Evolutionary conservation across 2,113 vertebrate genomes (phyloP), one percentile per base, ranked within the genome.

Genomic region (Hippopotamus amphibius): DNA sequence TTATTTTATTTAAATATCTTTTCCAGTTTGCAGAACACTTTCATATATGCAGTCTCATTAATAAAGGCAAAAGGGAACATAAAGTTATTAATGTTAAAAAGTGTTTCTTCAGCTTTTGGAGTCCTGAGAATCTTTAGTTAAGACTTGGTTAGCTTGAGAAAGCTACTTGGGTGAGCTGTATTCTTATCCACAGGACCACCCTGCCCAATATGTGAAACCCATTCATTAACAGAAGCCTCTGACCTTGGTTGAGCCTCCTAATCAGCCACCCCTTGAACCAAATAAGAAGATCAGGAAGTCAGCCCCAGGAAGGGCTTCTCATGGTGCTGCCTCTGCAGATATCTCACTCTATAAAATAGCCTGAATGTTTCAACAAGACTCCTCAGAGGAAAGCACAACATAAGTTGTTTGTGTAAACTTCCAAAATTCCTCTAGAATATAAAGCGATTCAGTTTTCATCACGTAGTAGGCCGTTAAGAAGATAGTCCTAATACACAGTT

Each of bases 1-100:
- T 66, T 81, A 96, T 79, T 79, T 83, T 37, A 72, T 85, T 80
- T 69, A 90, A 93, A 55, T 88, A 61, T 69, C 5, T 77, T 85
- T 72, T 61, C 26, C 59, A 69, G 12, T 55, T 69, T 76, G 11
- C 22, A 69, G 86, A 76, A 53, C 43, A 77, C 43, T 96, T 86
- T n/a, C 50, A 86, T 41, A 59, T 65, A 82, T 30, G 50, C 24
- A 65, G 24, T 76, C 19, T 69, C 61, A 65, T 71, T 87, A 65
- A 83, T 59, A 66, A 90, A 53, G 19, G 30, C 28, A 55, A 93
- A 93, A 41, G 22, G 16, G 15, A 93, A 81, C 22, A 33, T 69
- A 13, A 86, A 69, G 3, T 12, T 33, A 7, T 48, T 57, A 30
- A 77, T 43, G 11, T 63, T 50, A 43, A 59, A 80, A 79, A n/a